Evolutionary conservation across 2,797 vertebrate genomes (phyloP), one percentile per base, ranked within the genome.

Genomic region (Mallotus villosus): DNA sequence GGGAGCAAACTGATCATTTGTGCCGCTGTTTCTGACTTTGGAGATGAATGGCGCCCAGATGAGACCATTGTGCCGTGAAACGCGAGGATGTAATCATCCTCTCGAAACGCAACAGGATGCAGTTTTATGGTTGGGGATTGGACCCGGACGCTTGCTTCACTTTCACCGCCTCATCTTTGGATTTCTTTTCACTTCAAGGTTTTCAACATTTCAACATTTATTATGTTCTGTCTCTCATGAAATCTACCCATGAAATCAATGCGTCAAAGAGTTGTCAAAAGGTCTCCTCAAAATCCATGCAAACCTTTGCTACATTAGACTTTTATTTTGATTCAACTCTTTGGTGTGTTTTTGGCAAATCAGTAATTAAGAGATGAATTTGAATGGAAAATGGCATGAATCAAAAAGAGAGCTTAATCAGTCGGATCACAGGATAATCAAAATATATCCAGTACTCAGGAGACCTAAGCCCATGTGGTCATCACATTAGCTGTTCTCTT

Each of bases 71-170:
- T 90, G 79, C 78, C 74, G 71, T 84, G 85, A 87, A 85, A 85
- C 74, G 65, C 78, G 74, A 73, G 74, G 77, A 83, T 85, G 81
- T 82, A 88, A 86, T 89, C 82, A 79, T 87, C 81, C 77, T 73
- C 73, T 80, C 68, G 62, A 74, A 73, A 64, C 73, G 29, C 82
- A 83, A 80, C 75, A 78, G 81, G 74, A 83, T 73, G 69, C 60
- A 70, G 68, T 77, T 85, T 78, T 78, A 82, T 74, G 67, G 67
- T 74, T 64, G 51, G 58, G 74, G 49, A 78, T 80, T 80, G 70
- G 79, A 80, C 72, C 80, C 73, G 62, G 62, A 51, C 71, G 70
- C 74, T 63, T 64, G 68, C 74, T 59, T 74, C 25, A 58, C 27
- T 73, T 68, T 66, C 34, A 61, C 55, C 59, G 53, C 49, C 62